Base-by-base conservation (phyloP, 2,797 vertebrate genomes). In the Benthosema pterotum region DNA sequence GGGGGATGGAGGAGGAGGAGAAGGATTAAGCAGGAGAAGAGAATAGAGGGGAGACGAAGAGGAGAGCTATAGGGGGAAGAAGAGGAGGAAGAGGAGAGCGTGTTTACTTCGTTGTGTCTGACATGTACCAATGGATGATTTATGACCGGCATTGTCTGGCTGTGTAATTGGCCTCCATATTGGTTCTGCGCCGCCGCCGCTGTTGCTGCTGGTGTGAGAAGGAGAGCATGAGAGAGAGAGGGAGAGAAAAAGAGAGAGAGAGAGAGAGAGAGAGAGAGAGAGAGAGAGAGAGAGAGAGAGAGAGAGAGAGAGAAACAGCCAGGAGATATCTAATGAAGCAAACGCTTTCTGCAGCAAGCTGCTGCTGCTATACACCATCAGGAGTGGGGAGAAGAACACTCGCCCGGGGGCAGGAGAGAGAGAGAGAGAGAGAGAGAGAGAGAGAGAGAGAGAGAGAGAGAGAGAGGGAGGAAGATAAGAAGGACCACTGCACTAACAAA, bases 161-260 rank as follows among this genome's bases (percentile, higher is more conserved):
- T 0, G 75, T 79, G 84, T 91, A 91, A 91, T 89, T 91, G 88
- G 88, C 81, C 81, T 67, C 89, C 81, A 87, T 89, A 77, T 85
- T 88, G 81, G 80, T 74, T 82, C 78, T 38, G 8, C 32, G n/a
- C n/a, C n/a, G n/a, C n/a, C n/a, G n/a, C n/a, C n/a, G n/a, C n/a
- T n/a, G n/a, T n/a, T 38, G 32, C 8, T 32, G 28, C 69, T 62
- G 14, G 59, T 53, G 78, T 68, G 28, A 32, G 28, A 79, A 79
- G 60, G 73, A 78, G 77, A 73, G 65, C 63, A 60, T 12, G 52
- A 57, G 75, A 80, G 68, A 71, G 22, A 2, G 63, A 80, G 69
- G 43, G 63, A 80, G 69, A 49, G 63, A 80, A 67, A 49, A 61
- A 80, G 69, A 49, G 63, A 80, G 69, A 49, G 63, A 80, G 69